Conservation (phyloP, 2,888 invertebrate genomes). For the Diaphora mendica region DNA sequence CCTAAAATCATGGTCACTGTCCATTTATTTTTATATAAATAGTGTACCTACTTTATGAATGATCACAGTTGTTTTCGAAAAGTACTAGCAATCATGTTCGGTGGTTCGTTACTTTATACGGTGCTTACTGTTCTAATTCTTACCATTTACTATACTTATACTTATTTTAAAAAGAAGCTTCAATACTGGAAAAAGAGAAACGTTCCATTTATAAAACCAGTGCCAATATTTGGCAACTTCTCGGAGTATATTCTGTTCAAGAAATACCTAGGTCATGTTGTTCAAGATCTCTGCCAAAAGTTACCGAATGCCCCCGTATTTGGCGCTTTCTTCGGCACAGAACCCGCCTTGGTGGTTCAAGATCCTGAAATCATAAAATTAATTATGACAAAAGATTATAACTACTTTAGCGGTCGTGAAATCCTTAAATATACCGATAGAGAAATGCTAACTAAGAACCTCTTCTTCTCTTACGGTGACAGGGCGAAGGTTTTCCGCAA, state of each 20-base stretch:
- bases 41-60: not conserved
- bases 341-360: slow-evolving; percentile 57
- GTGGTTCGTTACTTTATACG: not conserved
- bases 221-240: slow-evolving; percentile 66
- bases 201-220: slow-evolving; percentile 53
- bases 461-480: slow-evolving; percentile 54
- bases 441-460: slow-evolving; percentile 49
- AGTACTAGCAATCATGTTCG: slow-evolving; percentile 9
- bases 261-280: slow-evolving; percentile 42
- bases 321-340: slow-evolving; percentile 51
- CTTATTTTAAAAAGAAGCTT: slow-evolving; percentile 49
- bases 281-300: slow-evolving; percentile 55
- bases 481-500: slow-evolving; percentile 55
- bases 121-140: not conserved
- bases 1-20: not conserved
- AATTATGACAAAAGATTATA: slow-evolving; percentile 54
- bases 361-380: slow-evolving; percentile 54
- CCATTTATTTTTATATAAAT: not conserved
- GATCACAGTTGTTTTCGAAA: not conserved
- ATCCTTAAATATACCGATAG: slow-evolving; percentile 35
- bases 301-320: slow-evolving; percentile 61
- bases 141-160: slow-evolving; percentile 37
- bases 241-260: slow-evolving; percentile 56
- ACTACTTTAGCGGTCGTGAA: slow-evolving; percentile 47
- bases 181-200: slow-evolving; percentile 66